Evolutionary conservation across 2,888 invertebrate genomes (phyloP), one percentile per base, ranked within the genome.

Genomic region (Esperia sulphurella): DNA sequence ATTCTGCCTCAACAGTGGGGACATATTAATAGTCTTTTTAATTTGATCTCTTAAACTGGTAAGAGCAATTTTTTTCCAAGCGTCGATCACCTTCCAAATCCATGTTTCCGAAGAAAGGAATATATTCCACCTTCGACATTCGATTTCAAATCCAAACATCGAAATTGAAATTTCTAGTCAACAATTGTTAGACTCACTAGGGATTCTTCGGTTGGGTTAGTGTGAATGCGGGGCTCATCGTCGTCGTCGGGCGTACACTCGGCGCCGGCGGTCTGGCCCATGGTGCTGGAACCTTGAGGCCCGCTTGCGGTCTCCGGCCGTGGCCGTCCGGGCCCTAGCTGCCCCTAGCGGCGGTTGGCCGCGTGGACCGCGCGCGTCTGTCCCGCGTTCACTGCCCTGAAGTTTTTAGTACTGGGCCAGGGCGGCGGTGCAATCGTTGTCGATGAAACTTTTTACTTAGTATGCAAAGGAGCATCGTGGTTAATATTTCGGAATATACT

Each of bases 201-300:
- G 49, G 91, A 91, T 53, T 75, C 79, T 58, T 91, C 90, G 1
- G 90, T 85, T 31, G 90, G 87, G 55, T 91, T 87, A 50, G 81
- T 80, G 48, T 80, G 83, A 58, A 90, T 91, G 67, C 88, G 90
- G 45, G 91, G 90, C 60, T 91, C 88, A 49, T 90, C 91, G 45
- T 90, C 84, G 52, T 73, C 83, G 54, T 89, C 91, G 46, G 87
- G 90, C 54, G 89, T 83, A 68, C 88, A 87, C 68, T 91, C 90
- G 62, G 86, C 85, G 70, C 90, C 90, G 68, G 91, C 65, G 45
- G 80, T 79, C 67, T 89, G 89, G 63, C 89, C 92, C 92, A 92
- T 92, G 73, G 74, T 40, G 40, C 48, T 46, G 51, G 51, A 57
- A 49, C 52, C 41, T 10, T 12, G 9, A 21, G 14, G 3, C 33